Base-by-base conservation (phyloP, 2,888 invertebrate species). In the Melikaiella ostensackeni region DNA sequence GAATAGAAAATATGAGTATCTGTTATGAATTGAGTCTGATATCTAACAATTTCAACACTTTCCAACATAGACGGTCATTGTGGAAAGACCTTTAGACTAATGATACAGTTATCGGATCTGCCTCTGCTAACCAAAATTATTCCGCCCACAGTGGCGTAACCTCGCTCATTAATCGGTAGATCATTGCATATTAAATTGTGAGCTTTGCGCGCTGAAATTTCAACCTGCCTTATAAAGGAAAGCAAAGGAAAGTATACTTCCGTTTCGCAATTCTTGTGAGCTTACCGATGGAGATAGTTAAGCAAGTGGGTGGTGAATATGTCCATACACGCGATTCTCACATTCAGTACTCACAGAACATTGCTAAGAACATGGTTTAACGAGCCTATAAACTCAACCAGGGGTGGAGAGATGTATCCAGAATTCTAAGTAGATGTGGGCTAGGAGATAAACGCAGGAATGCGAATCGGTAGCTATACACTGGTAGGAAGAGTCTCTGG, bases 391-490 rank as follows among this genome's bases (percentile, higher is more conserved):
- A 27, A 59, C 59, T 24, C 13, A 27, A 59, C 59, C 27, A 59
- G 27, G 59, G 27, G 27, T 59, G 59, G 5, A 59, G 59, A 59
- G 6, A 59, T 59, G 59, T 27, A 59, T 59, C 59, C 59, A 59
- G 46, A 70, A 70, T 70, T 70, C 42, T 42, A 42, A 42, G 42
- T 42, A 70, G 66, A 70, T 70, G 46, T 70, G 66, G 46, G 46
- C 66, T 70, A 70, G 46, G 19, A 46, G 46, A 70, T 70, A 70
- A 70, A 42, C 42, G 2, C 24, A 70, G 66, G 66, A 70, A 70
- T 70, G 66, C 46, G 66, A 70, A 70, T 50, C 66, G 27, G 66
- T 46, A 42, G 30, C 66, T 70, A 8, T 5, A 16, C 13, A 42
- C 27, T 66, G 38, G 66, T 19, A 66, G 21, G 9, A 66, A 27